Evolutionary conservation across 2,888 invertebrate genomes (phyloP), one percentile per base, ranked within the genome.

Genomic region (Synergus gifuensis): DNA sequence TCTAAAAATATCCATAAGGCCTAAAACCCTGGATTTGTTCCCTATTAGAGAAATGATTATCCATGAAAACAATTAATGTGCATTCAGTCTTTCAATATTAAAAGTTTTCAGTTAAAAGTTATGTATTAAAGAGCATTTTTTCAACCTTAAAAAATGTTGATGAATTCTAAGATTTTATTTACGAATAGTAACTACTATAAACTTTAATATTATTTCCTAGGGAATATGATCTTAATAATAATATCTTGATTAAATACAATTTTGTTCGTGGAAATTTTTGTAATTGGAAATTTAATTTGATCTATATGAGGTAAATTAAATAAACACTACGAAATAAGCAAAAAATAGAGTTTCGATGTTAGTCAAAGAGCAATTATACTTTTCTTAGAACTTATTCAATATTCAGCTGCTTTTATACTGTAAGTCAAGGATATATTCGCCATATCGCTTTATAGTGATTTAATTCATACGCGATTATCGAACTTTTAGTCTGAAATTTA

Each of bases 181-280:
- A 22, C 4, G 22, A 44, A 67, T 46, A 46, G 12, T 67, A 28
- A 67, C 46, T 22, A 67, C 5, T 67, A 14, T 40, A 64, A 40
- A 40, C 64, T 64, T 40, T 64, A 40, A 64, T 28, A 54, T 42
- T 40, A 40, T 64, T 64, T 9, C n/a, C 40, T 16, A 64, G 64
- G 8, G 60, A 60, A 36, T 49, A 14, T 36, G 64, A 22, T 63
- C 42, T 28, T 40, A 46, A 14, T 66, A 14, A 58, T 49, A 67
- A 76, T 54, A 36, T 79, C 79, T 76, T 76, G 66, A 54, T 67
- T 28, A 18, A 79, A 76, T 79, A 66, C n/a, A 63, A 76, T 66
- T 76, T 76, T 62, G 22, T 66, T 79, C 9, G 18, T 76, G 40
- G 14, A 18, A 36, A 63, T 62, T 58, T 73, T 40, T 46, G 46